A percentile compares a stretch with the other conserved stretches of the same genome.
Conservation (phyloP, 2,797 vertebrate genomes). For the Cichlasoma orientale region DNA sequence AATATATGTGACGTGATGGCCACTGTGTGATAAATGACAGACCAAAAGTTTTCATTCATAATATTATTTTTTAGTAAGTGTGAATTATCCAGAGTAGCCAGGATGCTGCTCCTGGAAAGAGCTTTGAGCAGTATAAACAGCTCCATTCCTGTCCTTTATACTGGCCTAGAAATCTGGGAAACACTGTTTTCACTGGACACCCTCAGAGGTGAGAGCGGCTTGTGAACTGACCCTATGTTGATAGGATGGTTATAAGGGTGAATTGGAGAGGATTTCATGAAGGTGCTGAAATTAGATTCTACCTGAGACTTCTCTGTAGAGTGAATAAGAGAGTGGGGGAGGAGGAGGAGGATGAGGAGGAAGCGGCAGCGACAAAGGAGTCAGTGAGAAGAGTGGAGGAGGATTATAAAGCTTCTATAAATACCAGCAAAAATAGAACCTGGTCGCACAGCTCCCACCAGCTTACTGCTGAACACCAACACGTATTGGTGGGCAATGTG, state of each 20-base stretch:
- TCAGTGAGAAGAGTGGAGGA: constrained; percentile 41
- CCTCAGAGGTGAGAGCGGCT: neutral
- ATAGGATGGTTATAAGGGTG: constrained; percentile 4
- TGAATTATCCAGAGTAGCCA: too few species aligned
- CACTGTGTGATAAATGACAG: neutral
- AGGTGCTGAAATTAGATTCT: constrained; percentile 41
- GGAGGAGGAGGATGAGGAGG: constrained; percentile 1
- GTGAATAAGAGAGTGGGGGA: constrained; percentile 11
- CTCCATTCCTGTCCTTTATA: too few species aligned
- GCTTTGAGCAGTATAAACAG: too few species aligned
- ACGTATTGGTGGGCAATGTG: constrained; percentile 4
- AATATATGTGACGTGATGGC: neutral
- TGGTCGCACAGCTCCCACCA: constrained; percentile 33
- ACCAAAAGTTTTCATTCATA: neutral
- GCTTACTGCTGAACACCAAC: constrained; percentile 40
- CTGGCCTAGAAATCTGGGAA: neutral
- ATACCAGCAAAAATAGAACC: constrained; percentile 51
- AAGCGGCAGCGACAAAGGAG: constrained; percentile 17
- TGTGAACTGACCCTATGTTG: neutral
- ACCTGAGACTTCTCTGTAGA: constrained; percentile 29
- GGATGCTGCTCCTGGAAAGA: too few species aligned
- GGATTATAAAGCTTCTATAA: constrained; percentile 66
- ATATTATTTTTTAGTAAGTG: too few species aligned
- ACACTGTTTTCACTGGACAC: neutral
- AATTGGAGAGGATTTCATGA: constrained; percentile 14